phyloP scores from a whole-genome alignment of 2,888 invertebrate genomes.

The Tenthredo distinguenda region DNA sequence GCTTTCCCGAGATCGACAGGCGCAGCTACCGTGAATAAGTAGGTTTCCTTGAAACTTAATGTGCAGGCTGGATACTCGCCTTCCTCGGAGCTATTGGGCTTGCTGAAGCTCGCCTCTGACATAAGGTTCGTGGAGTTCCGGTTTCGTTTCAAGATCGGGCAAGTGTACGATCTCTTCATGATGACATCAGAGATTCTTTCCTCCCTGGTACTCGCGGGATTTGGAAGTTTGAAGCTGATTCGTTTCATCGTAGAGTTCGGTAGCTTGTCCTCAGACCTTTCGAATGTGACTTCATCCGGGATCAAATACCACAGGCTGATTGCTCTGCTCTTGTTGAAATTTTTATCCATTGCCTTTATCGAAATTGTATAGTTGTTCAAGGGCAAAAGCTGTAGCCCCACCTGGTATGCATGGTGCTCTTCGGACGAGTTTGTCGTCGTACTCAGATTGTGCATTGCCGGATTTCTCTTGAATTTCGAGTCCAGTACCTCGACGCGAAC shows the following conservation, averaged over 20 bases:
- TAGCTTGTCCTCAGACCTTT: not conserved
- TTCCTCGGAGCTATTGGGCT: not conserved
- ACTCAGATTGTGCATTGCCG: not conserved
- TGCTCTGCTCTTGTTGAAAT: not conserved
- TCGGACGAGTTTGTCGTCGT: not conserved
- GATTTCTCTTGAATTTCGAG: not conserved
- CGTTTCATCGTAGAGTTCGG: not conserved
- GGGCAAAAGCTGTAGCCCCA: not conserved
- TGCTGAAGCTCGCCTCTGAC: not conserved
- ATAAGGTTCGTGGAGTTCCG: not conserved
- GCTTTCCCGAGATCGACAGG: not conserved
- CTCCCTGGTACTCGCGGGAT: not conserved
- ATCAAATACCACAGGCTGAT: not conserved
- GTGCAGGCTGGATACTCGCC: not conserved
- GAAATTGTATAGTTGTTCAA: not conserved
- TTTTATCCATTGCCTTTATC: not conserved
- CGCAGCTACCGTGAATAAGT: not conserved
- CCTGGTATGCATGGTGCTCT: not conserved
- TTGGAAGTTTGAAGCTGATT: not conserved
- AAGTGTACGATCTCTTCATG: not conserved
- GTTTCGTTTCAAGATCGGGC: not conserved
- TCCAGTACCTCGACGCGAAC: not conserved
- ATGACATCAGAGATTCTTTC: not conserved
- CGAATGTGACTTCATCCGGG: not conserved
- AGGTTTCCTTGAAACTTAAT: not conserved